Conservation (phyloP, 1,140 invertebrate species). For the Saccostrea cuccullata region DNA sequence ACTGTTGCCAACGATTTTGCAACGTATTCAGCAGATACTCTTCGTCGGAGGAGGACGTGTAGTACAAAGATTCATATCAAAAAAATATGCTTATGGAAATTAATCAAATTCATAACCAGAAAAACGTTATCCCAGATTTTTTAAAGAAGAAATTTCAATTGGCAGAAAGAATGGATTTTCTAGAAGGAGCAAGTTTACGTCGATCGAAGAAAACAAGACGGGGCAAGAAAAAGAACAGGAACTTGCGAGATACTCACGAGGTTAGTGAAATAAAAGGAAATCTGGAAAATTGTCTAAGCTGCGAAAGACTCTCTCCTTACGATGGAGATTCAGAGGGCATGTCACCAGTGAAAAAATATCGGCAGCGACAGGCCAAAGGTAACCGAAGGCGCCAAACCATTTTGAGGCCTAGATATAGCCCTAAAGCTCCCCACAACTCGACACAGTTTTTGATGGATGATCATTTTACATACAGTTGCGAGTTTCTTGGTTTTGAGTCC, state of each 20-base stretch:
- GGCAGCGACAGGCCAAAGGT: background rate
- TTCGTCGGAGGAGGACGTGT: background rate
- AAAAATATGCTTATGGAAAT: conserved; percentile 25
- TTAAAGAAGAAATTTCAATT: background rate
- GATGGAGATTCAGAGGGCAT: background rate
- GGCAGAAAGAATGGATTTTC: conserved; percentile 27
- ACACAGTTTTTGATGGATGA: conserved; percentile 77
- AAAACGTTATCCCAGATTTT: conserved; percentile 20
- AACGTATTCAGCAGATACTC: conserved; percentile 11
- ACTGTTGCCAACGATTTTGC: conserved; percentile 3
- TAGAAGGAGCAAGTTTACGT: conserved; percentile 9
- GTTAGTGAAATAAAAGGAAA: background rate
- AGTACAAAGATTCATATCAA: background rate
- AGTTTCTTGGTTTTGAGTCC: conserved; percentile 40
- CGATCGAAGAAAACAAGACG: conserved; percentile 59
- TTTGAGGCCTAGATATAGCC: conserved; percentile 59
- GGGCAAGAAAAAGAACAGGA: conserved; percentile 55
- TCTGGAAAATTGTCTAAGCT: conserved; percentile 12
- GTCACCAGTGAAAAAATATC: background rate
- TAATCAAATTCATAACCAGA: conserved; percentile 12
- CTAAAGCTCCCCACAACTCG: conserved; percentile 76
- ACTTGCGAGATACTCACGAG: background rate
- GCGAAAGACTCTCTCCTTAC: background rate
- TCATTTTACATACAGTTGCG: conserved; percentile 37
- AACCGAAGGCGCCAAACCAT: background rate